Percentiles rank a stretch among this genome's conserved stretches.
phyloP scores from a whole-genome alignment of 2,888 invertebrate species.

The Clepsis dumicolana region DNA sequence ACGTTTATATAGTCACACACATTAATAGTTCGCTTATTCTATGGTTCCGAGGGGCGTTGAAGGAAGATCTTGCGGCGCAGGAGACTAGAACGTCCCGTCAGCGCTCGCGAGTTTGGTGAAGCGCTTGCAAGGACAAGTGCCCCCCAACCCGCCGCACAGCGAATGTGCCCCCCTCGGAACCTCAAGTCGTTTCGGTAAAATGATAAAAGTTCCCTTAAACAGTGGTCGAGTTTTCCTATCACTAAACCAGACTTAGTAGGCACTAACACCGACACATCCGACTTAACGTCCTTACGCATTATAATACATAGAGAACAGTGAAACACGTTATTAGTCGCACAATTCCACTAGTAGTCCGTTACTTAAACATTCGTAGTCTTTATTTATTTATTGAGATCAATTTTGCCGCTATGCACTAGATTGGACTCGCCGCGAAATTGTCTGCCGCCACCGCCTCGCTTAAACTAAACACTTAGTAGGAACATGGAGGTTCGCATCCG shows the following conservation, averaged over 20 bases:
- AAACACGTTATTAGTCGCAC: slow-evolving; percentile 78
- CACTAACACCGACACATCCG: slow-evolving; percentile 79
- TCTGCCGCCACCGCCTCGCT: slow-evolving; percentile 52
- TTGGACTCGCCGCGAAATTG: slow-evolving; percentile 58
- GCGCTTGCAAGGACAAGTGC: not conserved
- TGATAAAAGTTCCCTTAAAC: slow-evolving; percentile 72
- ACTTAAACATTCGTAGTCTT: slow-evolving; percentile 73
- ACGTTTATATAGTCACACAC: slow-evolving; percentile 76
- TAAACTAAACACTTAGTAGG: slow-evolving; percentile 50
- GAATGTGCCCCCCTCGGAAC: slow-evolving; percentile 58
- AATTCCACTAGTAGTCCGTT: slow-evolving; percentile 83
- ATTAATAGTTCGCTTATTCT: slow-evolving; percentile 74
- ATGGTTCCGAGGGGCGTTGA: slow-evolving; percentile 70
- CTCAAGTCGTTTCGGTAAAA: slow-evolving; percentile 77
- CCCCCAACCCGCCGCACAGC: not conserved
- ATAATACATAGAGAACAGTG: slow-evolving; percentile 82
- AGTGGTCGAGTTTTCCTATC: slow-evolving; percentile 68
- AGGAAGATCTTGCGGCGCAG: not conserved
- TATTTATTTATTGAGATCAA: slow-evolving; percentile 83
- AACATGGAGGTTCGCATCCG: slow-evolving; percentile 48
- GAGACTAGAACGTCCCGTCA: slow-evolving; percentile 29
- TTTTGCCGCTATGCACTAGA: slow-evolving; percentile 77
- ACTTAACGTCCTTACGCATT: slow-evolving; percentile 66
- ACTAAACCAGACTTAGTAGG: slow-evolving; percentile 81
- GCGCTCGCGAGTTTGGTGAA: not conserved